These are phyloP conservation scores for Sternotherus odoratus DNA, from an alignment of 2,797 vertebrate species.

Conservation along the genomic window DNA sequence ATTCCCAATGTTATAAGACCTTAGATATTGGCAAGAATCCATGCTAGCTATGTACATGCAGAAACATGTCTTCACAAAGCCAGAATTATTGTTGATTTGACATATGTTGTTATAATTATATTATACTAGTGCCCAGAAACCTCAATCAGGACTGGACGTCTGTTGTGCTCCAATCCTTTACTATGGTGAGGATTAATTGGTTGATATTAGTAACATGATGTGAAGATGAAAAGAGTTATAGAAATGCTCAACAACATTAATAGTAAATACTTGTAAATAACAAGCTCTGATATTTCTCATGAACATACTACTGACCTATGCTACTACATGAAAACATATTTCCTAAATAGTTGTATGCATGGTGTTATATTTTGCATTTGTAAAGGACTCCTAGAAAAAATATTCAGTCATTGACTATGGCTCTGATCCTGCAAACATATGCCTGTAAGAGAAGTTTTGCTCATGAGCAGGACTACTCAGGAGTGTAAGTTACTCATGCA, in stretches of 20 bases:
- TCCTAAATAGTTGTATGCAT: not conserved
- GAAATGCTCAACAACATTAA: not conserved
- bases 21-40: not conserved
- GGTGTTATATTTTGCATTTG: not conserved
- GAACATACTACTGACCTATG: not conserved
- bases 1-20: not conserved
- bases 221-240: not conserved
- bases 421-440: not conserved
- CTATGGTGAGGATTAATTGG: not conserved
- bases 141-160: not conserved
- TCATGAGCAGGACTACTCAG: not conserved
- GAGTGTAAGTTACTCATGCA: not conserved
- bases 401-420: not conserved
- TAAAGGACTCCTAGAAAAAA: not conserved
- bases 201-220: not conserved
- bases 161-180: not conserved
- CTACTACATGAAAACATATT: not conserved
- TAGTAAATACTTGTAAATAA: not conserved
- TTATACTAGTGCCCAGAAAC: not conserved
- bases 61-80: not conserved
- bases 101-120: not conserved
- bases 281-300: not conserved
- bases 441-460: not conserved
- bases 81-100: not conserved
- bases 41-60: not conserved